Percentiles rank a stretch among this genome's conserved stretches.
phyloP scores from a whole-genome alignment of 2,888 invertebrate species.

The Oxycera nigricornis region DNA sequence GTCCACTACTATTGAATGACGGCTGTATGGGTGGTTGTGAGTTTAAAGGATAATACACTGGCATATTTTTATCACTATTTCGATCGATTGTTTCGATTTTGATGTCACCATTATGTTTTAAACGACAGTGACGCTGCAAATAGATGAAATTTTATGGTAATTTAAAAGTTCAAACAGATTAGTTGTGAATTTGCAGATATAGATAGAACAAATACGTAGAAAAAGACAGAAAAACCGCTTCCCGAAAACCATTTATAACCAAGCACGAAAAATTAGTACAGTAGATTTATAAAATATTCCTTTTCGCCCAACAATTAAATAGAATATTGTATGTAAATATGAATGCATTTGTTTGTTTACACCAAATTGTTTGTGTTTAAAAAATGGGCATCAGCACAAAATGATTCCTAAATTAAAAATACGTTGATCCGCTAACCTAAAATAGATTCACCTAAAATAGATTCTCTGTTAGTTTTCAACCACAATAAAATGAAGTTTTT shows the following conservation, averaged over 20 bases:
- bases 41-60: constrained; percentile 58
- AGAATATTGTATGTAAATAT: no score
- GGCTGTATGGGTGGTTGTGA: constrained; percentile 22
- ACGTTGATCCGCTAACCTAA: no score
- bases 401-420: no score
- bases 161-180: not conserved
- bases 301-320: not conserved
- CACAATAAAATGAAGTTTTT: no score
- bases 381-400: no score
- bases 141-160: constrained; percentile 23
- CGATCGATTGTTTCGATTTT: constrained; percentile 68
- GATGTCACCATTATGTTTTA: constrained; percentile 79
- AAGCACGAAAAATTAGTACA: not conserved
- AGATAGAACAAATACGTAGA: not conserved
- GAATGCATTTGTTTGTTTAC: not conserved
- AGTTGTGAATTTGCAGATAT: not conserved
- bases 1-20: not conserved
- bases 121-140: constrained; percentile 76
- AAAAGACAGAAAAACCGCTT: constrained; percentile 22
- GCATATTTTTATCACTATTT: constrained; percentile 50
- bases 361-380: not conserved
- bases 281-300: not conserved
- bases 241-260: constrained; percentile 9
- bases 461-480: no score
- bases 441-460: no score